Base-by-base conservation (phyloP, 2,113 vertebrate species). In the Diadophis punctatus region DNA sequence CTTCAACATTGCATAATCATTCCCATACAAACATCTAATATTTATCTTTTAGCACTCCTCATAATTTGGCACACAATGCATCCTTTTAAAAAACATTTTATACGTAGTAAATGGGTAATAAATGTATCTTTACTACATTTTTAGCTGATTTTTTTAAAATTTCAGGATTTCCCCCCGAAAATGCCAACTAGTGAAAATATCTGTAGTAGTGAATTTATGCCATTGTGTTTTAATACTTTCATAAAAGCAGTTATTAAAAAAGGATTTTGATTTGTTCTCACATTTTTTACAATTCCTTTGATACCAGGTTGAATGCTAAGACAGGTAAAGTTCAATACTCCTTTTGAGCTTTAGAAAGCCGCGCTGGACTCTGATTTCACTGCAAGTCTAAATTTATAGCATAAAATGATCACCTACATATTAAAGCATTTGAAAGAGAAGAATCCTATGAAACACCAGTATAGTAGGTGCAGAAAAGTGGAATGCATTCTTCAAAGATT, bases 121-220 rank as follows among this genome's bases (percentile, higher is more conserved):
- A n/a, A 52, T 63, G 12, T 43, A 11, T 39, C 11, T 6, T 58
- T 91, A 18, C n/a, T 90, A 51, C 12, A 43, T 51, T 7, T n/a
- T 90, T 63, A 39, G 55, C 49, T 93, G 39, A n/a, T 90, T 95
- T 91, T 95, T 48, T 7, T 53, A n/a, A 3, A 46, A 8, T 43
- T 18, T 34, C 4, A 43, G 23, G 46, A 87, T 20, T 39, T 6
- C 0, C 6, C 16, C 16, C 10, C 1, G 2, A 74, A 74, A 34
- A 74, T 39, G 68, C n/a, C 5, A 74, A 39, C 6, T 18, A 74
- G 68, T 18, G 68, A 74, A 39, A 74, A 39, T 74, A 74, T 80
- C 16, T 39, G 68, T 39, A 80, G 30, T 68, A n/a, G 18, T 80
- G 34, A 80, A 80, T 80, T 80, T 80, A 39, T 80, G 16, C 34